Base-by-base conservation (phyloP, 2,888 invertebrate genomes). In the Dicycla oo region DNA sequence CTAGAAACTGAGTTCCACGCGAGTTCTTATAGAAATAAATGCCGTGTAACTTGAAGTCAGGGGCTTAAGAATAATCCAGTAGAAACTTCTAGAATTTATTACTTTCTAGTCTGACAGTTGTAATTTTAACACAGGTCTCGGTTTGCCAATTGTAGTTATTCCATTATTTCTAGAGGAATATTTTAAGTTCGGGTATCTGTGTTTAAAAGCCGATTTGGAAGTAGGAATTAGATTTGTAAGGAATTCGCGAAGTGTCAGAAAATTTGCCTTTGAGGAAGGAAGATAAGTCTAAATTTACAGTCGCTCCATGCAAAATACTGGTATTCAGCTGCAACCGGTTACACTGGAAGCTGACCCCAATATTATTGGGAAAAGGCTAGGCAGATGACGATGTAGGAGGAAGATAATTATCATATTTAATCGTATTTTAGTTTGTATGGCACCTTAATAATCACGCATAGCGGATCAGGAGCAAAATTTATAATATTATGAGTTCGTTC, bases 61-160 rank as follows among this genome's bases (percentile, higher is more conserved):
- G 47, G 64, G 40, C 40, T 74, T 82, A 71, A 74, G 68, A 71
- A 71, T 79, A 82, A 79, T 81, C 79, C 70, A 63, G 47, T 53
- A 34, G 64, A 79, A 82, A 80, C 38, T 81, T 82, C 68, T 66
- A 58, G 70, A 75, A 81, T 79, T 82, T 82, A 80, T 82, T 56
- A 70, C 80, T 58, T n/a, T n/a, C 13, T 49, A 78, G 67, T 67
- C 68, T 64, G 75, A 79, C 51, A 53, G 62, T 82, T 71, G 56
- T 68, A 79, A 78, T 82, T 82, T 69, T 82, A 70, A 63, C 38
- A 78, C 56, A 11, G 49, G 45, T 81, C 45, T 67, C 23, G 34
- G 64, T 77, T 72, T 30, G n/a, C 57, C 51, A 69, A 82, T 81
- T 72, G 53, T 68, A 40, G 45, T 45, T 69, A 47, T 57, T 43